Evolutionary conservation across 2,113 vertebrate genomes (phyloP).

Genomic region (Burhinus bistriatus): DNA sequence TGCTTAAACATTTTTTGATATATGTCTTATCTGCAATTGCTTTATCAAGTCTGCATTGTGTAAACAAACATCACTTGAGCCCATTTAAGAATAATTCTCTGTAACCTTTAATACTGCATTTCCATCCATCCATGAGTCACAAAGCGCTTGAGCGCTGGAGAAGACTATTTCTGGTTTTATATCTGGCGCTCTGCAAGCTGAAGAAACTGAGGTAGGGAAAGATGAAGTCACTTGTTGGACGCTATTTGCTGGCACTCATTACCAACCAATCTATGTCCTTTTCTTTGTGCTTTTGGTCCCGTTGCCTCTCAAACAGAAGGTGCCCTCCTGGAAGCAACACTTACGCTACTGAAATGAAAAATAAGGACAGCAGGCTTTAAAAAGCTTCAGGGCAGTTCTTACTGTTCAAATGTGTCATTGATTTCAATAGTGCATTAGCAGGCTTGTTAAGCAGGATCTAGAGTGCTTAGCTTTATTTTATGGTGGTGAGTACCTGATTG

Average conservation of each 20-base stretch:
- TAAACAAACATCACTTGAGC: background rate
- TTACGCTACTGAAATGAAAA: background rate
- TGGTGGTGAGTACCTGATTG: background rate
- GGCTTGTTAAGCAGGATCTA: constrained; percentile 43
- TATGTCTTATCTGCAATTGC: background rate
- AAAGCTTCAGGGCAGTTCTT: constrained; percentile 43
- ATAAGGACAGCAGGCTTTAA: constrained; percentile 28
- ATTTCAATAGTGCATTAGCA: constrained; percentile 38
- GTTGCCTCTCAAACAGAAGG: constrained; percentile 5
- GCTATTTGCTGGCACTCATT: background rate
- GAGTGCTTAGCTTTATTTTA: constrained; percentile 35
- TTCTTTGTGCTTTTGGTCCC: background rate
- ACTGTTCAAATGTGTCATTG: constrained; percentile 41
- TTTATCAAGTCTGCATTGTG: background rate
- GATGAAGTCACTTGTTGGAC: background rate
- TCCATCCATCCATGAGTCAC: background rate
- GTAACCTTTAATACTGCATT: background rate
- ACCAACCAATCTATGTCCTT: background rate
- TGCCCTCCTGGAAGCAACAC: background rate
- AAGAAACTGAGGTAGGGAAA: background rate
- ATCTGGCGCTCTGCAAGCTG: background rate
- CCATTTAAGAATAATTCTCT: background rate
- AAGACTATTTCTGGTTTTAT: background rate
- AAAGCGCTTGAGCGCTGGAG: background rate
- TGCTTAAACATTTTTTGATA: background rate